Conservation (phyloP, 2,888 invertebrate genomes). For the Mongoloraphidia duomilia region DNA sequence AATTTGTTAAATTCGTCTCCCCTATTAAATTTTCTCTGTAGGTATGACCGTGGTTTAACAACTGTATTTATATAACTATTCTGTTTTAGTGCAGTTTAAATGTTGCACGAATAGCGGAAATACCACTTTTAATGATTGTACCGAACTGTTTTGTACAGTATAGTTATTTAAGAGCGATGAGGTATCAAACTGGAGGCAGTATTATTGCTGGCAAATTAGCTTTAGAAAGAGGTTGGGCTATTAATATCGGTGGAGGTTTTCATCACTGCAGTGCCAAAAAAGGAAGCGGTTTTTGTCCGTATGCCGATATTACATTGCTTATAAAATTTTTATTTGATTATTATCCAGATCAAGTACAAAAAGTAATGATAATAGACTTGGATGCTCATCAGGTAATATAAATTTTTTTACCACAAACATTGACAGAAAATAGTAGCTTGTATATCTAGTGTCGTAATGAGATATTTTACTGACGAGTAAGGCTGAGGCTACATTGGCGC, state of each 20-base stretch:
- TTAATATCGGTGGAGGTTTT: conserved; percentile 85
- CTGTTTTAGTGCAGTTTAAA: conserved; percentile 58
- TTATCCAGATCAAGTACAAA: conserved; percentile 39
- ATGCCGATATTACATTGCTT: conserved; percentile 75
- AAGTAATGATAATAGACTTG: conserved; percentile 75
- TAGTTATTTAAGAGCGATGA: conserved; percentile 64
- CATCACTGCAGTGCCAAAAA: conserved; percentile 67
- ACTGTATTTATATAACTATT: conserved; percentile 9
- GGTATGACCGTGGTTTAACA: too few species aligned
- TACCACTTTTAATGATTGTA: conserved; percentile 54
- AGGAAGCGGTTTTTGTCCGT: conserved; percentile 82
- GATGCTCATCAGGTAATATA: conserved; percentile 73
- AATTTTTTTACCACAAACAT: background rate
- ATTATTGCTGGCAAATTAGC: conserved; percentile 72
- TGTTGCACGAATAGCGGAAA: conserved; percentile 68
- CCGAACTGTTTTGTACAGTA: conserved; percentile 66
- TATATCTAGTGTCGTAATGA: too few species aligned
- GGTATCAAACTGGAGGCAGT: conserved; percentile 72
- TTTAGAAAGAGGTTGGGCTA: conserved; percentile 70
- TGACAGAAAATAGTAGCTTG: background rate
- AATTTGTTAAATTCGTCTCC: too few species aligned
- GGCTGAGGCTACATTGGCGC: too few species aligned
- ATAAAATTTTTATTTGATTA: conserved; percentile 49
- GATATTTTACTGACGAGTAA: too few species aligned
- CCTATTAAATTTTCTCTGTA: too few species aligned